Conservation (phyloP, 2,797 vertebrate species). For the Anomalospiza imberbis region DNA sequence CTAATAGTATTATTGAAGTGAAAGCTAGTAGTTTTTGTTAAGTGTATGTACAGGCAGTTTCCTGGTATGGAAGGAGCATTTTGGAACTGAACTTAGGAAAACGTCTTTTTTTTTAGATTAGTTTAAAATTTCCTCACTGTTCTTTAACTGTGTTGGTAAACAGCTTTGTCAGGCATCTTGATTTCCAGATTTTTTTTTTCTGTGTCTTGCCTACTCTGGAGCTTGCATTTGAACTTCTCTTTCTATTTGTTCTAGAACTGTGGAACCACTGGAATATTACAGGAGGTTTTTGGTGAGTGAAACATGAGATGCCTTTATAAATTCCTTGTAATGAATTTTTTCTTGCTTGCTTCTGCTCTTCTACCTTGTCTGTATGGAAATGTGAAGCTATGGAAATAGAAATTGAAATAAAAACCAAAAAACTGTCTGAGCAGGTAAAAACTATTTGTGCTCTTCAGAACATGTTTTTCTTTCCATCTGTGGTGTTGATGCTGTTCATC, state of each 20-base stretch:
- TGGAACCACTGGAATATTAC: constrained; percentile 94
- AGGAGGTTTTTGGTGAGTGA: constrained; percentile 90
- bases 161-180: background rate
- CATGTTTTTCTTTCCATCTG: background rate
- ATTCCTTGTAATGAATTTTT: background rate
- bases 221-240: background rate
- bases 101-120: background rate
- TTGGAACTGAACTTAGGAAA: background rate
- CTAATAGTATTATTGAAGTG: background rate
- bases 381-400: background rate
- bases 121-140: background rate
- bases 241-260: constrained; percentile 79
- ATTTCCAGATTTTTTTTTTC: background rate
- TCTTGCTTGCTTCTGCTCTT: background rate
- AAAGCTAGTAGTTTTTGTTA: background rate
- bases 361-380: background rate
- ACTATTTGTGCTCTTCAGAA: background rate
- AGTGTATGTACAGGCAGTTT: background rate
- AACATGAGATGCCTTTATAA: background rate
- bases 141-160: background rate
- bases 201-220: background rate
- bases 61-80: background rate
- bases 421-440: background rate
- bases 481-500: background rate
- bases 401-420: too few species aligned